Base-by-base conservation (phyloP, 2,113 vertebrate genomes). In the Siniperca chuatsi region DNA sequence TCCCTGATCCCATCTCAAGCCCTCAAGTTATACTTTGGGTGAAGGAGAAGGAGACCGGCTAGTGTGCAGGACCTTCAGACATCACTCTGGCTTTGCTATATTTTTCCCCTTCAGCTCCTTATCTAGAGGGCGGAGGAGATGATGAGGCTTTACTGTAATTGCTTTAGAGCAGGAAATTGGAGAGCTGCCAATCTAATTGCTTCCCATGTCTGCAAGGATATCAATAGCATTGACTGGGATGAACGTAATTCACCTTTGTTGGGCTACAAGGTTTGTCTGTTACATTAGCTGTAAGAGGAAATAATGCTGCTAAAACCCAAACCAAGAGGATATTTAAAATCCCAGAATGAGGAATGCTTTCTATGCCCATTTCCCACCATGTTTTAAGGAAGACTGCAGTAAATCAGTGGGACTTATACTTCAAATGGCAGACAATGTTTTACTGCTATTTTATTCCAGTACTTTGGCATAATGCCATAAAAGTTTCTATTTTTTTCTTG, bases 121-220 rank as follows among this genome's bases (percentile, higher is more conserved):
- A 75, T 90, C 78, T 64, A 1, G 37, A 78, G 76, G 79, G 60
- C 16, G 12, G 76, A 74, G 69, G 46, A 71, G 78, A 73, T 7
- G 25, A 87, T 75, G 90, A 74, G 62, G 70, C 82, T 62, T 70
- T 54, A 84, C 76, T 86, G 84, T 86, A 89, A 90, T 93, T 89
- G 79, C 84, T 73, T 50, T 71, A 35, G 82, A 86, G 83, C 52
- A 69, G 76, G 87, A 83, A 86, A 78, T 79, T 87, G 89, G 76
- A 87, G 81, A 62, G 52, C 69, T 75, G 76, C 88, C 91, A 84
- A 20, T 85, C 71, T 86, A 90, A 93, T 90, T 89, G 76, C 75
- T 77, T 78, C 44, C 40, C 21, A 60, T 62, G 86, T 80, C 88
- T 81, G 46, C 69, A 52, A 77, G 44, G 55, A 78, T 87, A 70